Base-by-base conservation (phyloP, 2,888 invertebrate genomes). In the Volucella zonaria region DNA sequence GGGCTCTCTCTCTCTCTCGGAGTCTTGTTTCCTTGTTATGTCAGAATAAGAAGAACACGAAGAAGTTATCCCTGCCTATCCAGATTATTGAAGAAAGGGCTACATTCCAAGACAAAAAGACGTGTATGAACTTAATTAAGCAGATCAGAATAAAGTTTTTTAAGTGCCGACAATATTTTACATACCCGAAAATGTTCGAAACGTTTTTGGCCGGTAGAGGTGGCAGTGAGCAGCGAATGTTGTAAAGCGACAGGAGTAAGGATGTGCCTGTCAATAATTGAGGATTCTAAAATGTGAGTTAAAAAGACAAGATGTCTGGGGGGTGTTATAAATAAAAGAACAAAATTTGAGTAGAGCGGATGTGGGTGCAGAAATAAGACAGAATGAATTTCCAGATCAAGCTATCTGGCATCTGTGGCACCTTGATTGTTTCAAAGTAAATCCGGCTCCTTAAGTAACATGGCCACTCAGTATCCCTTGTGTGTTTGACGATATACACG, bases 101-200 rank as follows among this genome's bases (percentile, higher is more conserved):
- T 38, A 49, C 43, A 67, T 64, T 78, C 52, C 64, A 15, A 70
- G 31, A 61, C 40, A 45, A 40, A 56, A 74, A 45, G 67, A 66
- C 75, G 67, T 79, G 64, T 70, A 79, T 71, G 70, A 85, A 77
- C 76, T 81, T 85, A 85, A 85, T 85, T 85, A 85, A 81, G 81
- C 56, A 67, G 73, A 85, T 85, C 52, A 67, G 31, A 61, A 52
- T 77, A 81, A 85, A 81, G 81, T 81, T 85, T 85, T 70, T 81
- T 78, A 81, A 85, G 81, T 85, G 81, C 71, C 62, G 67, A 59
- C 58, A 68, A 67, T 76, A 71, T 76, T 62, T 73, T 51, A 51
- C 61, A 56, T 68, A 58, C 58, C 47, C 66, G 66, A 62, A 75
- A 64, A 47, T 40, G 18, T 54, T 70, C 45, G 61, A 43, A 67